Base-by-base conservation (phyloP, 2,888 invertebrate species). In the Pherbina coryleti region DNA sequence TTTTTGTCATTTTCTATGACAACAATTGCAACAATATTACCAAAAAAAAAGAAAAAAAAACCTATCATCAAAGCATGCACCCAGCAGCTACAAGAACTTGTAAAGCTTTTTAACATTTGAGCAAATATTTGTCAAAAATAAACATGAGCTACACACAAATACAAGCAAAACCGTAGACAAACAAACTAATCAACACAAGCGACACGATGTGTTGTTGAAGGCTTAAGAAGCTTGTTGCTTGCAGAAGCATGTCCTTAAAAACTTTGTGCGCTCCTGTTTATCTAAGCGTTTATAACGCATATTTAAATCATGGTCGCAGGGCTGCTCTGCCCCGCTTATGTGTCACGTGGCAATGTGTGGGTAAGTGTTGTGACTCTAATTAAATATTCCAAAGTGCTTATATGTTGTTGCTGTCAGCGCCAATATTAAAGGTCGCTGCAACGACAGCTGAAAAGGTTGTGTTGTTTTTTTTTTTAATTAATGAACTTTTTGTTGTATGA, bases 41-140 rank as follows among this genome's bases (percentile, higher is more conserved):
- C n/a, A n/a, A 49, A 53, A 62, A 49, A 37, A 8, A 31, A 28
- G 14, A 53, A 80, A 78, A 77, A 80, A 82, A 80, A 82, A 80
- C 84, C 75, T 66, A 53, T 75, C 75, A 66, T 37, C 37, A 34
- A 37, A 74, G 25, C 55, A 74, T 57, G 60, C 55, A 77, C 44
- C 19, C 74, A 60, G 72, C 44, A 66, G 19, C 37, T 37, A 77
- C 62, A 75, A 76, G 53, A 74, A 69, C 74, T 81, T 77, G 82
- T 66, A 66, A 49, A 75, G 75, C 75, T 75, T 75, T 74, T 67
- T 44, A 75, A 75, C 75, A 75, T 75, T 75, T 66, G 0, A 53
- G 75, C 67, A 75, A 75, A 75, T 75, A 75, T 75, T 75, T 75
- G 37, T 37, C 17, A 22, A n/a, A 25, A 25, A 69, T 14, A 69